Evolutionary conservation across 2,888 invertebrate genomes (phyloP), one percentile per base, ranked within the genome.

Genomic region (Netelia fuscicornis): DNA sequence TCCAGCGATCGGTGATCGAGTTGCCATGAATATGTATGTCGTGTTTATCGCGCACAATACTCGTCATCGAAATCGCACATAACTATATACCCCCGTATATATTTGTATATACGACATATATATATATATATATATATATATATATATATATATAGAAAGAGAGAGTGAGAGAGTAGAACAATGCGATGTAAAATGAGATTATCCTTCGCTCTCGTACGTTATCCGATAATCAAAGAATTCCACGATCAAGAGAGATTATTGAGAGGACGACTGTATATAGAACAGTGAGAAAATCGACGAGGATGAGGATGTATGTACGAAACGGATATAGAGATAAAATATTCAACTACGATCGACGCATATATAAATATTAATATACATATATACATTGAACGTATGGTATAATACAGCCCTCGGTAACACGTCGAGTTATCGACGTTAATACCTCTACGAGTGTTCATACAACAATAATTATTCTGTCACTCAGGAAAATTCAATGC

Each of bases 391-490:
- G 48, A 48, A 48, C 3, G 3, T 48, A 2, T 13, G 48, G 13
- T 58, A n/a, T 9, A 54, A 17, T 10, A 23, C 20, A 58, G n/a
- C 13, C 30, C 56, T 62, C 70, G 54, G 64, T 56, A 79, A 65
- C 65, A 62, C 72, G 64, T 56, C 44, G 71, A 80, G 56, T 80
- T 72, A 80, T 80, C 71, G 56, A 64, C 79, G 71, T 56, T 80
- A 80, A 80, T 80, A 72, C 58, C 58, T 58, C 58, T 20, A 20
- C 56, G 64, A 65, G 79, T 52, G 70, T 56, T 80, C 72, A 65
- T 80, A 80, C 79, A 80, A 80, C 71, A 80, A 80, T 80, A 80
- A 80, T 80, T 80, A 80, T 80, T 64, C 79, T 72, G 79, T 80
- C 79, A 80, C 79, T 80, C 72, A 80, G 65, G 72, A 80, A 72